Base-by-base conservation (phyloP, 2,113 vertebrate genomes). In the Petroica traversi region DNA sequence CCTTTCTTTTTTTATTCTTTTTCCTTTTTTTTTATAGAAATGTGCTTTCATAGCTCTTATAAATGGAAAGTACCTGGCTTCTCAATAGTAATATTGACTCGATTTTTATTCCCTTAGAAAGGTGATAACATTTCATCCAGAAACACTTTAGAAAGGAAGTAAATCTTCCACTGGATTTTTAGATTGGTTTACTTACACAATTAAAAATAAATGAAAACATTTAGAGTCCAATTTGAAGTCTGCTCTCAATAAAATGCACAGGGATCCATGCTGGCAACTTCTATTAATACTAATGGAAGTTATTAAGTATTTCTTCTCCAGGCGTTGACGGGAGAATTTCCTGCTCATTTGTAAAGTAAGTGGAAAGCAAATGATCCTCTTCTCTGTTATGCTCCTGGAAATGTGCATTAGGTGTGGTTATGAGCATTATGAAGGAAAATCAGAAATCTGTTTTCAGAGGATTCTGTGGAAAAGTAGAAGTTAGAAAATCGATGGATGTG, bases 181-280 rank as follows among this genome's bases (percentile, higher is more conserved):
- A 59, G 19, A 89, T 75, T 29, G 41, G 41, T 79, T 89, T 90
- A 91, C 41, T 82, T 54, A 62, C 22, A 73, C 14, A 93, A 87
- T 95, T 97, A 88, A 92, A 92, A 96, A 88, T 43, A 89, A 89
- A 96, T 82, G 10, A 71, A 91, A 95, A 57, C 16, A 54, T 72
- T 93, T 69, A 61, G 67, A 93, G 67, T 57, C 28, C 28, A 79
- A 11, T 85, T 76, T 93, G 51, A 91, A 67, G 59, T 41, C 52
- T 94, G 19, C 14, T 86, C 13, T 94, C 68, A 76, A 41, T 89
- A 77, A 93, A 88, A 89, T 45, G 34, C 46, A 59, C 41, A 36
- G 18, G 38, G 23, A 86, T 81, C 40, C 62, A 93, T 62, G 34
- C 40, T 88, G 72, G 58, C 25, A 92, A 36, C 24, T 79, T 77